Base-by-base conservation (phyloP, 2,113 vertebrate genomes). In the Gymnarchus niloticus region DNA sequence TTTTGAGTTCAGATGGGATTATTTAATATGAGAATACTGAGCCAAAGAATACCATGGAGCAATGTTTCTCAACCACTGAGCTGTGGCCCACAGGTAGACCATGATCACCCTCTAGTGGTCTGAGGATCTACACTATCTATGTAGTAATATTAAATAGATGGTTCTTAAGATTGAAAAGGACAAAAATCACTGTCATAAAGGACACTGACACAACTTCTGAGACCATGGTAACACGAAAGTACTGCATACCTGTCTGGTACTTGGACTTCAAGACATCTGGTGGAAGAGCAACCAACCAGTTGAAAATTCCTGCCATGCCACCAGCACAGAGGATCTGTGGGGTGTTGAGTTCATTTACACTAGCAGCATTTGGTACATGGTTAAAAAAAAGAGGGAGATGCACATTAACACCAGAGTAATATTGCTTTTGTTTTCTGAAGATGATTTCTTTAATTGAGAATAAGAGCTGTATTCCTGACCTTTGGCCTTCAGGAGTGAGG, bases 201-300 rank as follows among this genome's bases (percentile, higher is more conserved):
- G n/a, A n/a, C n/a, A n/a, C n/a, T n/a, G n/a, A n/a, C n/a, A n/a
- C n/a, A n/a, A n/a, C n/a, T n/a, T n/a, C n/a, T n/a, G n/a, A n/a
- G n/a, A n/a, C n/a, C n/a, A n/a, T n/a, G n/a, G n/a, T n/a, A n/a
- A n/a, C n/a, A n/a, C n/a, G n/a, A n/a, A n/a, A n/a, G n/a, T n/a
- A n/a, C 1, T 21, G 37, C 85, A 88, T 56, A 95, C 94, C 95
- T 85, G 94, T 95, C 89, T 95, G 94, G 88, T 94, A 95, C 83
- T 94, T 95, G 57, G 95, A 95, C 28, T 95, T 95, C 8, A 95
- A 92, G 81, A 95, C 95, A 8, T 95, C 95, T 8, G 93, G 91
- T 0, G 95, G 95, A 10, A 95, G 91, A n/a, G 94, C 94, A 2
- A 95, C 90, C 0, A 87, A 89, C 94, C 95, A 95, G 90, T 95